A percentile compares a stretch with the other conserved stretches of the same genome.
These are phyloP conservation scores for Coccyzus lansbergi DNA, from an alignment of 2,797 vertebrate species.

Conservation along the genomic window DNA sequence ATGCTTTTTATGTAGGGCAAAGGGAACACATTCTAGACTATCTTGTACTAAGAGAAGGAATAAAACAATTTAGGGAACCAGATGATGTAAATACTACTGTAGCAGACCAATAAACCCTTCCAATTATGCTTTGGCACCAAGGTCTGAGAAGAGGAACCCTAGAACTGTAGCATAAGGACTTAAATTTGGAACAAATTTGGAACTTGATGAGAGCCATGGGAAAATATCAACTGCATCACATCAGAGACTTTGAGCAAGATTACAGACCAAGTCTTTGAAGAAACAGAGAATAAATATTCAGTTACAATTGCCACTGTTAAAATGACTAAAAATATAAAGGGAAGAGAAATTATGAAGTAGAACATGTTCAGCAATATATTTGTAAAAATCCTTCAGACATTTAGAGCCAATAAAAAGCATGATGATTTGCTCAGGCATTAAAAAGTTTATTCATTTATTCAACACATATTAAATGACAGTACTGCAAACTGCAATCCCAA, in stretches of 20 bases:
- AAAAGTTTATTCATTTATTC: not conserved
- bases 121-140: slow-evolving; percentile 18
- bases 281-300: not conserved
- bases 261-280: not conserved
- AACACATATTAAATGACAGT: not conserved
- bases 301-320: not conserved
- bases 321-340: not conserved
- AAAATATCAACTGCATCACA: not conserved
- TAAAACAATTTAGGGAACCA: slow-evolving; percentile 25
- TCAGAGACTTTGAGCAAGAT: not conserved
- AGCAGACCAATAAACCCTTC: slow-evolving; percentile 2
- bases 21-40: not conserved
- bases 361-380: not conserved
- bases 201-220: not conserved
- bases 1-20: not conserved
- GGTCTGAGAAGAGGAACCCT: not conserved
- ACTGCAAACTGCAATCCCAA: not conserved
- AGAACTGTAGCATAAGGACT: not conserved
- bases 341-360: not conserved
- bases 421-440: not conserved
- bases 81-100: not conserved
- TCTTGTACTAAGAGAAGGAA: slow-evolving; percentile 9
- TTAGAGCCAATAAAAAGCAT: not conserved
- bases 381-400: not conserved
- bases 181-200: not conserved